phyloP scores from a whole-genome alignment of 1,140 invertebrate species.

The Drosophila leontia region DNA sequence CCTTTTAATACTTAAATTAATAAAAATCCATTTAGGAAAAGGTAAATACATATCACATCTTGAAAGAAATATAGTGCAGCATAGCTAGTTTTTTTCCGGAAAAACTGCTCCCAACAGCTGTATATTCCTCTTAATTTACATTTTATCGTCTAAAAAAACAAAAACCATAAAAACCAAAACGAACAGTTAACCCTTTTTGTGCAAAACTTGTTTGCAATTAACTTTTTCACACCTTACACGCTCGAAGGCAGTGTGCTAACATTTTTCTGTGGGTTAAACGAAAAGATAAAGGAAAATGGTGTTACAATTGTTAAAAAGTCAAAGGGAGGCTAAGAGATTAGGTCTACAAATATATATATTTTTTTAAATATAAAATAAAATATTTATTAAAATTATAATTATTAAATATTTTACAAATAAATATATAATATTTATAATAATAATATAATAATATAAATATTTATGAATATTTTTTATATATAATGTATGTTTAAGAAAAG shows the following conservation, averaged over 20 bases:
- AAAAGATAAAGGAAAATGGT: not conserved
- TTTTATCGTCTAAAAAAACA: conserved; percentile 2
- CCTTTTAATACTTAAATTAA: not conserved
- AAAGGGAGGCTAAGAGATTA: not conserved
- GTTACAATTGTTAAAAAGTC: conserved; percentile 1
- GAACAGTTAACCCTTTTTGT: conserved; percentile 33
- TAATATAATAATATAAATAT: no score
- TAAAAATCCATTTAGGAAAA: not conserved
- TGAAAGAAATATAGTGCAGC: not conserved
- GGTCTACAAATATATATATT: not conserved
- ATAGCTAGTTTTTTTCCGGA: not conserved
- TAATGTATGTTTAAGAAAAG: not conserved
- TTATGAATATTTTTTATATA: not conserved
- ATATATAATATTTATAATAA: no score
- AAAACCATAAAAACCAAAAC: conserved; percentile 3
- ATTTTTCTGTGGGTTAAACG: conserved; percentile 20
- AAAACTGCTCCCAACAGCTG: conserved; percentile 2
- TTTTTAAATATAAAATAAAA: not conserved
- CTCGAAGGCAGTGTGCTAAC: conserved; percentile 11
- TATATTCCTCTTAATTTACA: conserved; percentile 5
- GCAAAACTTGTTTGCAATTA: conserved; percentile 42
- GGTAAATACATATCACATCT: not conserved
- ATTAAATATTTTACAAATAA: not conserved
- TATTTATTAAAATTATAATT: not conserved
- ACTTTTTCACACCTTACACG: conserved; percentile 33